These are phyloP conservation scores for Pedetes capensis DNA, from an alignment of 2,113 vertebrate genomes.

Conservation along the genomic window DNA sequence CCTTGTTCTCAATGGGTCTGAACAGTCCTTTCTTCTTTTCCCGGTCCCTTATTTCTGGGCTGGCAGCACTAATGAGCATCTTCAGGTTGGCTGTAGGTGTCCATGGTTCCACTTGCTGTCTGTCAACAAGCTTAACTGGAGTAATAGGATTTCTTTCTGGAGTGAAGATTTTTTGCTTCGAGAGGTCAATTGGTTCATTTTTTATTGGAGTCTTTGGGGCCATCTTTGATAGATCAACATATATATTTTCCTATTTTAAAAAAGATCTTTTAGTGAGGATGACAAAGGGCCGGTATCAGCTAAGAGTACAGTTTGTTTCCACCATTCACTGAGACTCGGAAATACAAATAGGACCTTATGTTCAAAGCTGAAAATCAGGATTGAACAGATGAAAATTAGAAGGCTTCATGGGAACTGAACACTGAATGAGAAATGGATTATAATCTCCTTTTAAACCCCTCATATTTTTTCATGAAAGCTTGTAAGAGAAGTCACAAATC, in stretches of 20 bases:
- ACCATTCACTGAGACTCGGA: neutral
- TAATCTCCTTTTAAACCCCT: neutral
- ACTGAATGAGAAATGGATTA: neutral
- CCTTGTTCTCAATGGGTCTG: slow-evolving; percentile 89
- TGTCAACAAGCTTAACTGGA: slow-evolving; percentile 87
- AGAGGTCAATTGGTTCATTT: slow-evolving; percentile 83
- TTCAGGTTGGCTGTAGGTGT: slow-evolving; percentile 89
- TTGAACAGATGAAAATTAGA: neutral
- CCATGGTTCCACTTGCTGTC: slow-evolving; percentile 83
- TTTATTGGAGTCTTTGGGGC: slow-evolving; percentile 88
- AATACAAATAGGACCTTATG: neutral
- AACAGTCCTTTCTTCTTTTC: slow-evolving; percentile 94
- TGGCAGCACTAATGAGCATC: slow-evolving; percentile 88
- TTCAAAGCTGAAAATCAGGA: neutral
- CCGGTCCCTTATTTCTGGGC: slow-evolving; percentile 88
- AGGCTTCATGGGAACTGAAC: neutral
- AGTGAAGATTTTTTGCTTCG: slow-evolving; percentile 82
- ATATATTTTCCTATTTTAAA: slow-evolving; percentile 91
- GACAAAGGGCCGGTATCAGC: neutral
- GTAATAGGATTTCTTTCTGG: slow-evolving; percentile 89
- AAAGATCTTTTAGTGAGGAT: slow-evolving; percentile 63
- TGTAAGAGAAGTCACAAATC: neutral
- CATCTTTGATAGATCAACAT: slow-evolving; percentile 85
- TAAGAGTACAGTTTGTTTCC: neutral
- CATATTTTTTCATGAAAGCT: neutral